These are phyloP conservation scores for Laticauda colubrina DNA, from an alignment of 2,113 vertebrate species.

Conservation along the genomic window DNA sequence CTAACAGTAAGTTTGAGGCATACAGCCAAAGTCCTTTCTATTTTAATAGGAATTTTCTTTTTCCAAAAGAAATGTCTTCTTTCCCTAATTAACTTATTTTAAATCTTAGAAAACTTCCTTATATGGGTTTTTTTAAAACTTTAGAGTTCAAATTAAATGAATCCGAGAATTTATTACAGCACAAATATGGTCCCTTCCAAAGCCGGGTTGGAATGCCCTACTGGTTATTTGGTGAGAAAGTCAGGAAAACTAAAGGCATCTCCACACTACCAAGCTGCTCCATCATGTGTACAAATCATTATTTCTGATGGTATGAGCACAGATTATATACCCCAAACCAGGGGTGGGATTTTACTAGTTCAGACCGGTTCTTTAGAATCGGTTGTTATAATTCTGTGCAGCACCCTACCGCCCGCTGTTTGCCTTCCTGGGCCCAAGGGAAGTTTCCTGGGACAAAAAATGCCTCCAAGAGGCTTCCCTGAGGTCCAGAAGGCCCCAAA, in stretches of 20 bases:
- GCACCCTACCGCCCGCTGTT: no score
- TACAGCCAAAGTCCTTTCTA: constrained; percentile 3
- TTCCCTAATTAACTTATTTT: background rate
- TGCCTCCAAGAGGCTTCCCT: no score
- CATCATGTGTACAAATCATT: background rate
- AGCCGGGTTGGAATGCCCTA: background rate
- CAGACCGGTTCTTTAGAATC: no score
- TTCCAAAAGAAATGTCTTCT: constrained; percentile 10
- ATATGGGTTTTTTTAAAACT: background rate
- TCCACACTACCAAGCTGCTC: background rate
- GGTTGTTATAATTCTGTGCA: no score
- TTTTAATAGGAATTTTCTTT: background rate
- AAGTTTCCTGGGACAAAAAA: no score
- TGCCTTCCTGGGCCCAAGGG: no score
- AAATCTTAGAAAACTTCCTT: background rate
- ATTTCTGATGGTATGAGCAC: background rate
- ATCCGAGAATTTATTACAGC: background rate
- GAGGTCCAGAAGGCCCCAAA: no score
- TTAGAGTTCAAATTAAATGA: background rate
- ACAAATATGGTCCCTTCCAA: background rate
- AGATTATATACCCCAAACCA: background rate
- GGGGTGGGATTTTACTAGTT: no score
- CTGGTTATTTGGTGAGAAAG: background rate
- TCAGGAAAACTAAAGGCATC: background rate
- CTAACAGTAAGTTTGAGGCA: background rate